A percentile compares a stretch with the other conserved stretches of the same genome.
phyloP scores from a whole-genome alignment of 2,888 invertebrate species.

The Synanthedon tipuliformis region DNA sequence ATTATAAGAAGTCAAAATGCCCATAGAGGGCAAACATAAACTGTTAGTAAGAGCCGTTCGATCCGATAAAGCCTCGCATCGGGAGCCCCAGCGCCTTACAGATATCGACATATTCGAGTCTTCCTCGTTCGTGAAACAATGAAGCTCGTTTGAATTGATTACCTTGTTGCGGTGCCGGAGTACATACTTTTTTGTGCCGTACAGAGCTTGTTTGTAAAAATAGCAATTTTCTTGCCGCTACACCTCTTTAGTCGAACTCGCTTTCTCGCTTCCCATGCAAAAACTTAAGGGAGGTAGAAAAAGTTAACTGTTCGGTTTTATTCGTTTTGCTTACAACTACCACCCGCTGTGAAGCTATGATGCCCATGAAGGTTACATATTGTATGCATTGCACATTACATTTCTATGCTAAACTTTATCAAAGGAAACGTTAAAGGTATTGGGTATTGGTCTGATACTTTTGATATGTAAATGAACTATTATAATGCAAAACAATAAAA shows the following conservation, averaged over 20 bases:
- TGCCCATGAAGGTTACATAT: too few relatives aligned
- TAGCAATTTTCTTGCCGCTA: conserved; percentile 46
- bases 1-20: conserved; percentile 38
- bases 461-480: too few relatives aligned
- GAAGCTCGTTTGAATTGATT: conserved; percentile 48
- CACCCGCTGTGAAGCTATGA: conserved; percentile 9
- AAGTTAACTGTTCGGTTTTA: conserved; percentile 18
- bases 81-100: conserved; percentile 19
- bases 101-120: conserved; percentile 37
- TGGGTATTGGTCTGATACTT: too few relatives aligned
- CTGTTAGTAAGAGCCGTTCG: conserved; percentile 37
- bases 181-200: conserved; percentile 37
- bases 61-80: conserved; percentile 41
- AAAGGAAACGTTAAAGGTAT: too few relatives aligned
- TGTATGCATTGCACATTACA: too few relatives aligned
- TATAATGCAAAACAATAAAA: too few relatives aligned
- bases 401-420: too few relatives aligned
- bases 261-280: conserved; percentile 35
- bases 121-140: conserved; percentile 44
- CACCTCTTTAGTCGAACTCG: conserved; percentile 36
- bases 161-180: conserved; percentile 32
- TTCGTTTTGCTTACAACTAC: conserved; percentile 9
- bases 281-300: conserved; percentile 29
- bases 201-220: conserved; percentile 50
- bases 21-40: conserved; percentile 39